Base-by-base conservation (phyloP, 2,797 vertebrate genomes). In the Halcyon smyrnensis region DNA sequence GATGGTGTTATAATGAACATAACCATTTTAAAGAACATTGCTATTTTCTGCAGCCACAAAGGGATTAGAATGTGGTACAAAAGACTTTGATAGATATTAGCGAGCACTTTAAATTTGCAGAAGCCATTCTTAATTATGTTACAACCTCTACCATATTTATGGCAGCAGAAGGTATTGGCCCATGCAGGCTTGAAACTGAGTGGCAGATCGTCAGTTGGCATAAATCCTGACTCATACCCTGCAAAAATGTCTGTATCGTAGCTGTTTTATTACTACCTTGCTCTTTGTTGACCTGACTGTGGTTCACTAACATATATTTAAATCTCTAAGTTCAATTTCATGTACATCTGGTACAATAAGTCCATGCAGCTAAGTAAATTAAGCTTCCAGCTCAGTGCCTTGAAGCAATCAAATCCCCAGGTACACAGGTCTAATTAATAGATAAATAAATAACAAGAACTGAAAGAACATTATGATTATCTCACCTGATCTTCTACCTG, bases 391-490 rank as follows among this genome's bases (percentile, higher is more conserved):
- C 37, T 74, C n/a, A 28, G 32, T 57, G 48, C 37, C 37, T 88
- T 71, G 50, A 57, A 75, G 73, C 27, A 86, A 68, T 84, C 32
- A 89, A 93, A 93, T 90, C 70, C 78, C 65, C 68, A 85, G 20
- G 90, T 77, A n/a, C 56, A 60, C 27, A 64, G 36, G 60, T 84
- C 39, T 95, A 91, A 96, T 97, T 93, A 92, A 87, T 68, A 85
- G 82, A 92, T 77, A 97, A 94, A 95, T 93, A 92, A 83, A 93
- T 94, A 77, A 65, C 34, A 85, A 83, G 75, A 83, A 89, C 43
- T 91, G 73, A 89, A 91, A 94, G 68, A 30, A 62, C 57, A 53
- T 87, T 41, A 39, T 89, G 39, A 87, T 95, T 95, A 91, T 83
- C 90, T 91, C 71, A 89, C 56, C 68, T 74, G 56, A 91, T 93